Conservation (phyloP, 2,113 vertebrate genomes). For the Emydocephalus ijimae region DNA sequence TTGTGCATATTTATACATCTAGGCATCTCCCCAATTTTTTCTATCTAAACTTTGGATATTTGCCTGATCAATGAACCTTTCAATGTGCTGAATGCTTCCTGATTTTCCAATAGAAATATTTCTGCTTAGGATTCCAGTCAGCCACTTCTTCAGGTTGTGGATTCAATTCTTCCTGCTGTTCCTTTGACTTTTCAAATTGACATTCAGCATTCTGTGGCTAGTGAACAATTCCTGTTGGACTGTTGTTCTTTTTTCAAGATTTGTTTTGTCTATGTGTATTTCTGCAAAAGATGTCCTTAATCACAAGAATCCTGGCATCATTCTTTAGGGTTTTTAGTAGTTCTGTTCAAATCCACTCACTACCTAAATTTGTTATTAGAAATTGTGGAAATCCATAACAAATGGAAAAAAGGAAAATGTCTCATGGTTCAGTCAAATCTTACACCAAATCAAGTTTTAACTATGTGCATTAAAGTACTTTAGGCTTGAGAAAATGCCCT, state of each 20-base stretch:
- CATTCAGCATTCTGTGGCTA: not conserved
- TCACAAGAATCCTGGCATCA: not conserved
- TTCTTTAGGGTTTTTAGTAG: not conserved
- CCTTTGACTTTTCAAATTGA: not conserved
- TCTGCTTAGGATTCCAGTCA: not conserved
- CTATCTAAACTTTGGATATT: not conserved
- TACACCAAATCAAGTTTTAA: not conserved
- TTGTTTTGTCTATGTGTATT: not conserved
- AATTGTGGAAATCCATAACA: not conserved
- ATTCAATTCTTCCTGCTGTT: not conserved
- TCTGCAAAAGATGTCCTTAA: not conserved
- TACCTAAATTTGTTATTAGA: not conserved
- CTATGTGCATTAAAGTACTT: not conserved
- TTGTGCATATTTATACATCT: not conserved
- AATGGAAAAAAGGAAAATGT: not conserved
- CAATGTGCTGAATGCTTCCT: not conserved
- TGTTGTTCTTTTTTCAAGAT: not conserved
- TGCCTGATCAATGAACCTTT: not conserved
- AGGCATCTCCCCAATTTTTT: not conserved
- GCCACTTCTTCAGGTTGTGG: not conserved
- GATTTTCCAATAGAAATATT: not conserved
- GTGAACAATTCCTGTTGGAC: not conserved
- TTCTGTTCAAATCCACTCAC: not conserved
- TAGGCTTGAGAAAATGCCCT: not conserved
- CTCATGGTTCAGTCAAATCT: not conserved